phyloP scores from a whole-genome alignment of 2,113 vertebrate genomes.

The Petromus typicus region DNA sequence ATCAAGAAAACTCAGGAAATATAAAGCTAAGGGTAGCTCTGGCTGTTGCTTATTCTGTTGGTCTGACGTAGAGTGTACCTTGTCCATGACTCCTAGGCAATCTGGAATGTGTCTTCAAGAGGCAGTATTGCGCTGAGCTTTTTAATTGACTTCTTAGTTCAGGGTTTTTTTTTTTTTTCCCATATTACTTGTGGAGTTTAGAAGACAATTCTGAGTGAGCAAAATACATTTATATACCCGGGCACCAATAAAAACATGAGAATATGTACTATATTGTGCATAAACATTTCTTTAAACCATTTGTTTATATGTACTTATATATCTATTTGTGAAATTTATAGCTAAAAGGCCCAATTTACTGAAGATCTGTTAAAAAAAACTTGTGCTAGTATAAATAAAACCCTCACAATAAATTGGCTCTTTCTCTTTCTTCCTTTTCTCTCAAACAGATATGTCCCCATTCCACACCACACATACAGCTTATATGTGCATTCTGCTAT shows the following conservation, averaged over 20 bases:
- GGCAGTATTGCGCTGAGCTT: background rate
- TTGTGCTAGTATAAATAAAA: conserved; percentile 1
- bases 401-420: background rate
- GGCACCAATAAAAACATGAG: background rate
- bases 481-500: background rate
- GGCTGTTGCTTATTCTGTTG: background rate
- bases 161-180: background rate
- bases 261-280: conserved; percentile 9
- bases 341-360: background rate
- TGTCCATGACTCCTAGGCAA: background rate
- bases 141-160: background rate
- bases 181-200: conserved; percentile 34
- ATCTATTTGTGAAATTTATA: background rate
- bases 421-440: background rate
- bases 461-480: background rate
- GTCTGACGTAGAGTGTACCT: background rate
- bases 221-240: background rate
- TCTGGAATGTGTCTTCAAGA: background rate
- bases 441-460: background rate
- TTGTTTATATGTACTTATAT: background rate
- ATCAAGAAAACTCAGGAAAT: conserved; percentile 63
- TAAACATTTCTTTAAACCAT: background rate
- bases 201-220: conserved; percentile 22
- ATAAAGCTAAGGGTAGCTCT: background rate
- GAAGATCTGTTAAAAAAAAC: conserved; percentile 27